Evolutionary conservation across 2,113 vertebrate species (phyloP), one percentile per base, ranked within the genome.

Genomic region (Sarotherodon lohbergeri): DNA sequence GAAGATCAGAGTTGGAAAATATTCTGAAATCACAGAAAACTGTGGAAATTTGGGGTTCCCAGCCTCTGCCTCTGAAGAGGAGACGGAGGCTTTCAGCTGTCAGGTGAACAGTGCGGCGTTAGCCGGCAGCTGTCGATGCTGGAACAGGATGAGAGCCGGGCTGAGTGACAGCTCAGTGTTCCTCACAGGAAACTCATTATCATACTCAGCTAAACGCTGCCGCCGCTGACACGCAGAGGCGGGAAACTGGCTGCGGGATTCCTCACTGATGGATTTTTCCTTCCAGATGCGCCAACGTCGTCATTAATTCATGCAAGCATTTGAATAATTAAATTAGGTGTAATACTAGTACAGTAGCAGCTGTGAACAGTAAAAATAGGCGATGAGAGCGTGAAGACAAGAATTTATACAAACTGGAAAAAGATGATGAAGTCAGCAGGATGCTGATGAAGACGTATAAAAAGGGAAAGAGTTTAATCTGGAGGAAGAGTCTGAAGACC

Each of bases 131-230:
- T 90, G 83, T 86, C 82, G 63, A 55, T 7, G 8, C 78, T 90
- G 81, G 86, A 90, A 0, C 55, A 61, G 56, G 81, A 92, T 36
- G 86, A 85, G 80, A 84, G 73, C 43, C 22, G 39, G 32, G 68
- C 80, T 85, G 85, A 89, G 76, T 73, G 88, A 91, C 86, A 46
- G 80, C 80, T 85, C 48, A n/a, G 39, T 14, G 84, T 34, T 91
- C 78, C 81, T 78, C 80, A 71, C 48, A 82, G 83, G 52, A 81
- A 82, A 56, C 66, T 88, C 89, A 86, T 92, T 88, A 84, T 71
- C 66, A 82, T 81, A 80, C 39, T 11, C 52, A 46, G 34, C 81
- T 52, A 59, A 71, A 55, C 13, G 22, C 81, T 29, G 48, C 86
- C 24, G 41, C 56, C 5, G 17, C 80, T 1, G 55, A 11, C 5